These are phyloP conservation scores for Amniataba percoides DNA, from an alignment of 2,797 vertebrate genomes.

Conservation along the genomic window DNA sequence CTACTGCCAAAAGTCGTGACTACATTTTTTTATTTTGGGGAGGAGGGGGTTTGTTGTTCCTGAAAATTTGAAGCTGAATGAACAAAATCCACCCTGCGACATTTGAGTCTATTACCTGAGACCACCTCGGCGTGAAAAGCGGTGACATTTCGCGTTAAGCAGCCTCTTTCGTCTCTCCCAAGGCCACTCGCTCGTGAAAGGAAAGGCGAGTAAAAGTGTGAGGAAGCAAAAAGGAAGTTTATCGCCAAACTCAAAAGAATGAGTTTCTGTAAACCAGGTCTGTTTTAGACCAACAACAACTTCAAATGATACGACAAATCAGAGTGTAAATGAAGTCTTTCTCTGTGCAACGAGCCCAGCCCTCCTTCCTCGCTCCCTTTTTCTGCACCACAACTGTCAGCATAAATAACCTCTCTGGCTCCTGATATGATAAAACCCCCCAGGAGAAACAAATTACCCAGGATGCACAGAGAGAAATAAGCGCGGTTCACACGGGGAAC, in stretches of 20 bases:
- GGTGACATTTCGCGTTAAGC: constrained; percentile 16
- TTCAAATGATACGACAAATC: not conserved
- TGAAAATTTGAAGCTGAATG: constrained; percentile 60
- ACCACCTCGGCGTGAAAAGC: constrained; percentile 29
- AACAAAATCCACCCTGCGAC: constrained; percentile 55
- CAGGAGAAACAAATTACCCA: constrained; percentile 80
- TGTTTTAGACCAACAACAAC: not conserved
- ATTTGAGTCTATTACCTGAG: constrained; percentile 36
- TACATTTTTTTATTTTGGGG: constrained; percentile 35
- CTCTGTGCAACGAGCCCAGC: not conserved
- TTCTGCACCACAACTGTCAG: constrained; percentile 68
- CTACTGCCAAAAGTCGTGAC: constrained; percentile 68
- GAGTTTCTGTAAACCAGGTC: not conserved
- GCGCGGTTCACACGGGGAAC: constrained; percentile 41
- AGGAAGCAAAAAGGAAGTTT: constrained; percentile 5
- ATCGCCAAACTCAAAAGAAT: not conserved
- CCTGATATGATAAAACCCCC: constrained; percentile 73
- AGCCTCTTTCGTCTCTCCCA: not conserved
- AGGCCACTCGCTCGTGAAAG: constrained; percentile 12
- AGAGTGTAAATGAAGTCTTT: not conserved
- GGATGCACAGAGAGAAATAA: constrained; percentile 68
- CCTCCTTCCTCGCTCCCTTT: constrained; percentile 8
- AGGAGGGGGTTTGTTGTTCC: constrained; percentile 31
- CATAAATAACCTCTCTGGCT: constrained; percentile 73
- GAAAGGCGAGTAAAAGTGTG: not conserved